phyloP scores from a whole-genome alignment of 2,888 invertebrate genomes.

The Linyphia triangularis region DNA sequence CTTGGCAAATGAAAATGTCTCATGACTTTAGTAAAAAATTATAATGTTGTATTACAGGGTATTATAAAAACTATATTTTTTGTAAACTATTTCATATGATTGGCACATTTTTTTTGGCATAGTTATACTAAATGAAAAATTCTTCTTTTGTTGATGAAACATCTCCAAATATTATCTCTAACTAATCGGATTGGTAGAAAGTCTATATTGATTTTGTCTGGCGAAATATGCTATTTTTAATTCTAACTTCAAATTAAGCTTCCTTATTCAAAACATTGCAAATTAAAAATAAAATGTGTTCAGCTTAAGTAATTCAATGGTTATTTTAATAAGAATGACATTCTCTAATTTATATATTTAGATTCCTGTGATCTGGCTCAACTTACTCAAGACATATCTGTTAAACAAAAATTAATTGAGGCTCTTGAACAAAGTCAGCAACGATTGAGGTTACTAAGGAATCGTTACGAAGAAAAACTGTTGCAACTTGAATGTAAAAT shows the following conservation, averaged over 20 bases:
- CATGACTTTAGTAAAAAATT: no score
- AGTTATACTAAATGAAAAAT: no score
- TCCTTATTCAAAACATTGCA: neutral
- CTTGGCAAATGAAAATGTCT: no score
- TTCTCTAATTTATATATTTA: neutral
- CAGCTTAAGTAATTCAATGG: neutral
- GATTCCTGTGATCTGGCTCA: constrained; percentile 86
- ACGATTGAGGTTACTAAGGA: constrained; percentile 89
- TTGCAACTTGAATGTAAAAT: constrained; percentile 90
- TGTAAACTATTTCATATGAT: no score
- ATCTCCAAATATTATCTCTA: no score
- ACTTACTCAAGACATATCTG: constrained; percentile 94
- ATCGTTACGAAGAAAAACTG: constrained; percentile 95
- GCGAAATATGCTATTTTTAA: no score
- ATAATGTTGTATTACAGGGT: no score
- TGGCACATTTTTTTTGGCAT: no score
- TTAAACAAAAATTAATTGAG: constrained; percentile 95
- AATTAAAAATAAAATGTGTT: neutral
- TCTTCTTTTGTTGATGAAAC: no score
- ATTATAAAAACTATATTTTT: no score
- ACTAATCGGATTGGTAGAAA: no score
- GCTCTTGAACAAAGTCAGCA: constrained; percentile 94
- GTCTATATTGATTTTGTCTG: neutral
- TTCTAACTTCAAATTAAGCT: no score
- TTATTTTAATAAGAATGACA: neutral